Evolutionary conservation across 2,888 invertebrate genomes (phyloP).

Genomic region (Cyrtodaria siliqua): DNA sequence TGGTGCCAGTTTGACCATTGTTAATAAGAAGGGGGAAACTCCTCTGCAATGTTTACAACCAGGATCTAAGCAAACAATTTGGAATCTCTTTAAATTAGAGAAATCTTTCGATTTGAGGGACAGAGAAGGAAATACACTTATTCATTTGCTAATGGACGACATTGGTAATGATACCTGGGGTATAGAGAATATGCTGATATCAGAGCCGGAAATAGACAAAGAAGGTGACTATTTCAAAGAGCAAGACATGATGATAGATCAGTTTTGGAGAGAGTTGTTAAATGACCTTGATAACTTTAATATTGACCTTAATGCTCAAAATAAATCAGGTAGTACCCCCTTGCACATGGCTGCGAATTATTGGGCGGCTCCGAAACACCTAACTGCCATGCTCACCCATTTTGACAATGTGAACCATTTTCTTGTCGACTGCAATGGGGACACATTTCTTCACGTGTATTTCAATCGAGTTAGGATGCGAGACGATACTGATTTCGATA

Average conservation of each 20-base stretch:
- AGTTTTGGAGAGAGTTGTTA: neutral
- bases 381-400: neutral
- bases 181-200: neutral
- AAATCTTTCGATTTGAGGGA: neutral
- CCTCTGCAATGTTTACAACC: neutral
- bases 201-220: neutral
- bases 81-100: neutral
- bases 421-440: neutral
- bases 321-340: conserved; percentile 1
- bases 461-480: neutral
- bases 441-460: conserved; percentile 9
- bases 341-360: conserved; percentile 11
- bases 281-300: neutral
- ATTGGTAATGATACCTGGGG: neutral
- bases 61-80: neutral
- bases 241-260: neutral
- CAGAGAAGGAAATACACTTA: neutral
- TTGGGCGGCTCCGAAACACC: neutral
- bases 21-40: neutral
- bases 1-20: neutral
- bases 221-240: neutral
- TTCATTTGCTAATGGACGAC: neutral
- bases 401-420: conserved; percentile 4
- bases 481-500: neutral
- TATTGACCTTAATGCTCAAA: conserved; percentile 9